Conservation (phyloP, 2,888 invertebrate genomes). For the Listrodromus nycthemerus region DNA sequence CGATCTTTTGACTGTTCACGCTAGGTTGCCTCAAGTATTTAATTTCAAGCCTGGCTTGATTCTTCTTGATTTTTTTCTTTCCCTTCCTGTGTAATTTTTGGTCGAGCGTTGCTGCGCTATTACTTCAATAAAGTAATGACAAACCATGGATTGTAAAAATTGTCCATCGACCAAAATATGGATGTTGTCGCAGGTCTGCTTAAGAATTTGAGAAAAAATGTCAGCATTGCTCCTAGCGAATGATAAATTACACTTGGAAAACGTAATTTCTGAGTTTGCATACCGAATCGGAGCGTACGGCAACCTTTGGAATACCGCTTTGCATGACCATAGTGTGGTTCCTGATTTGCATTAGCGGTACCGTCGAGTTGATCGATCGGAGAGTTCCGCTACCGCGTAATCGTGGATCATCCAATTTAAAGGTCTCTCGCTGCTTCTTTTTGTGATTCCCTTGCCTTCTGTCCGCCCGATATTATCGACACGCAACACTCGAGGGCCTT, state of each 20-base stretch:
- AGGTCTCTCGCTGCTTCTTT: constrained; percentile 54
- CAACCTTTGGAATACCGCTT: neutral
- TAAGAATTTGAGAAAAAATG: neutral
- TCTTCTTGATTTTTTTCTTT: too few species aligned
- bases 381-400: constrained; percentile 70
- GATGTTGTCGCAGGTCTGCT: neutral
- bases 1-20: too few species aligned
- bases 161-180: too few species aligned
- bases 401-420: constrained; percentile 77
- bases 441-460: constrained; percentile 55
- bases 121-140: too few species aligned
- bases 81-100: too few species aligned
- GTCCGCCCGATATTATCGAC: constrained; percentile 64
- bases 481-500: constrained; percentile 44
- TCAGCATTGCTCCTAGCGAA: neutral
- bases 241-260: neutral
- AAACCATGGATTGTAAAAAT: too few species aligned
- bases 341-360: constrained; percentile 70
- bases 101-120: too few species aligned
- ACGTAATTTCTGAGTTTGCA: constrained; percentile 10
- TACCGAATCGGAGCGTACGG: neutral
- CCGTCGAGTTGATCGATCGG: constrained; percentile 39
- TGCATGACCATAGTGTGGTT: constrained; percentile 2
- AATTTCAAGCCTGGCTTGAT: too few species aligned
- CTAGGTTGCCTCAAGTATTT: too few species aligned